Conservation (phyloP, 2,797 vertebrate genomes). For the Chrosomus eos region DNA sequence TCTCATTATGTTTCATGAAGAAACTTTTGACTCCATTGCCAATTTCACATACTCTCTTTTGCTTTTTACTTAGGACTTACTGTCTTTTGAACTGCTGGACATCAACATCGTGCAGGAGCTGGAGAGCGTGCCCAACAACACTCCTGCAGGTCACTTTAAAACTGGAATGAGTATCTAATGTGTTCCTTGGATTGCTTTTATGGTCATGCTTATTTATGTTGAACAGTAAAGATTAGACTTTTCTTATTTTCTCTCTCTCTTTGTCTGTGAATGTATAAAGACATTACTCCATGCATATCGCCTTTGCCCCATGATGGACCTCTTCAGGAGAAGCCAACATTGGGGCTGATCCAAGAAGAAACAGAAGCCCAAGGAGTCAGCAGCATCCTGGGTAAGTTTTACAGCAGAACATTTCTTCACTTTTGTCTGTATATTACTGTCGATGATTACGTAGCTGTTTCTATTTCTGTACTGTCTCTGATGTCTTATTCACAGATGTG, state of each 20-base stretch:
- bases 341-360: slow-evolving; percentile 90
- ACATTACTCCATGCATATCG: slow-evolving; percentile 91
- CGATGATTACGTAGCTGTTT: neutral
- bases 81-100: slow-evolving; percentile 95
- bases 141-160: slow-evolving; percentile 85
- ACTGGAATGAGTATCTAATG: neutral
- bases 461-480: neutral
- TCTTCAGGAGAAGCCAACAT: slow-evolving; percentile 70
- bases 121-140: slow-evolving; percentile 92
- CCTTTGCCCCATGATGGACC: slow-evolving; percentile 84
- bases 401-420: neutral
- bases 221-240: neutral
- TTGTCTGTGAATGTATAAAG: slow-evolving; percentile 67
- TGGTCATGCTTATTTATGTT: neutral
- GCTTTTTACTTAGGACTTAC: slow-evolving; percentile 82
- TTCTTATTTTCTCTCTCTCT: neutral
- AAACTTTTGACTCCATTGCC: neutral
- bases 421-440: neutral
- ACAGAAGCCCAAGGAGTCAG: slow-evolving; percentile 80
- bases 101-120: slow-evolving; percentile 97
- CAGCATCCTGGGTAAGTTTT: slow-evolving; percentile 82
- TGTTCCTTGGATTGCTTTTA: neutral
- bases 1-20: neutral
- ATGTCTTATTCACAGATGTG: slow-evolving; percentile 67
- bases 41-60: slow-evolving; percentile 11